A percentile compares a stretch with the other conserved stretches of the same genome.
These are phyloP conservation scores for Pantherophis guttatus DNA, from an alignment of 2,113 vertebrate species.

Conservation along the genomic window DNA sequence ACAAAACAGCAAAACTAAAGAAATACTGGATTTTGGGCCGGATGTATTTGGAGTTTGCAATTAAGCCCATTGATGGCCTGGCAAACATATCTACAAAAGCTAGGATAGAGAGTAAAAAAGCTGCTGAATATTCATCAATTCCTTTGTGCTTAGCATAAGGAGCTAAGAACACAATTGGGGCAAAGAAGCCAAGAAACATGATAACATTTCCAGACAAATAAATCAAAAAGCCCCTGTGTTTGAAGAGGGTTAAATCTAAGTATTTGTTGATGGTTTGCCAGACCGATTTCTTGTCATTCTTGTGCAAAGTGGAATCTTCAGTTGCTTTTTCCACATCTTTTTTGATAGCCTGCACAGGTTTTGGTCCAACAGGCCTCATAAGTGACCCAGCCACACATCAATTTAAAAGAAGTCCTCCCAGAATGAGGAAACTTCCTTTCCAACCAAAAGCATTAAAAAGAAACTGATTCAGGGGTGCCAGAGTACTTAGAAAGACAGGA, in stretches of 20 bases:
- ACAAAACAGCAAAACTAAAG: conserved; percentile 90
- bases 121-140: conserved; percentile 90
- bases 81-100: conserved; percentile 97
- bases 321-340: conserved; percentile 68
- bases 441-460: conserved; percentile 93
- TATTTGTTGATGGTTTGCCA: conserved; percentile 83
- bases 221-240: conserved; percentile 93
- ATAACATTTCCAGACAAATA: conserved; percentile 95
- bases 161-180: conserved; percentile 92
- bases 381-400: conserved; percentile 91
- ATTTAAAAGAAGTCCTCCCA: conserved; percentile 89
- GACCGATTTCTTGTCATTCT: conserved; percentile 62
- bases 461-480: conserved; percentile 95
- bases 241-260: conserved; percentile 91
- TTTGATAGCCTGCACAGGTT: conserved; percentile 50
- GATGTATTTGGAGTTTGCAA: conserved; percentile 87
- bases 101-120: conserved; percentile 90
- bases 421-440: conserved; percentile 94
- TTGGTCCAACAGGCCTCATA: conserved; percentile 85
- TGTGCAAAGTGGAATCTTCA: conserved; percentile 45
- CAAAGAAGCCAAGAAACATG: conserved; percentile 96
- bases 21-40: conserved; percentile 94
- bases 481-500: conserved; percentile 92
- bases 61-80: conserved; percentile 84
- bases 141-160: conserved; percentile 91